Base-by-base conservation (phyloP, 2,113 vertebrate species). In the Pollachius pollachius region DNA sequence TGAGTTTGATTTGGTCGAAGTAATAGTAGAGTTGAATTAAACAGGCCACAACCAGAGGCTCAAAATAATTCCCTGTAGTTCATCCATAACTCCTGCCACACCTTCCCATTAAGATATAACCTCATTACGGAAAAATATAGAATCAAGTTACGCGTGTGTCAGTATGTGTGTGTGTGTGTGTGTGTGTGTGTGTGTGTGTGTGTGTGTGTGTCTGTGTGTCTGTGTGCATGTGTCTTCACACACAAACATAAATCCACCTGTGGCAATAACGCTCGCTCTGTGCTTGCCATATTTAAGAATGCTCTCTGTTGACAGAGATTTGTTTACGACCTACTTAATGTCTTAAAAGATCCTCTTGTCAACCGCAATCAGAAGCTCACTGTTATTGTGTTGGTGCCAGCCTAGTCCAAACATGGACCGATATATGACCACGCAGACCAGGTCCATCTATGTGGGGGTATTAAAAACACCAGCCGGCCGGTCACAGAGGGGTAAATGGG, bases 301-400 rank as follows among this genome's bases (percentile, higher is more conserved):
- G 65, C 72, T 64, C 75, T 78, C 69, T 75, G 19, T 61, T 64
- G 62, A 11, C 57, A 68, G 3, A 75, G 78, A 75, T 68, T 67
- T 81, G 62, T 86, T 88, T 87, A 84, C 83, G 72, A 76, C 65
- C 78, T 73, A 73, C 88, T 81, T 71, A 64, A 64, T 73, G 73
- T 65, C 79, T 5, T 34, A 34, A 34, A 34, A 68, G 74, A 78
- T 78, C 80, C 79, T 77, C 84, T 68, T 64, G 80, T 86, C 71
- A 79, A 52, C 76, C 81, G 76, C 65, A 76, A 79, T 86, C 86
- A 89, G 86, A 85, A 89, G 89, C 88, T 69, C 57, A 68, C 27
- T 15, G 80, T 88, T 88, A 91, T 81, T 84, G 79, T 79, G 17
- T 73, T 48, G 82, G 73, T 27, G 79, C 78, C 82, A 67, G 57